These are phyloP conservation scores for Abrostola tripartita DNA, from an alignment of 2,888 invertebrate species.

Conservation along the genomic window DNA sequence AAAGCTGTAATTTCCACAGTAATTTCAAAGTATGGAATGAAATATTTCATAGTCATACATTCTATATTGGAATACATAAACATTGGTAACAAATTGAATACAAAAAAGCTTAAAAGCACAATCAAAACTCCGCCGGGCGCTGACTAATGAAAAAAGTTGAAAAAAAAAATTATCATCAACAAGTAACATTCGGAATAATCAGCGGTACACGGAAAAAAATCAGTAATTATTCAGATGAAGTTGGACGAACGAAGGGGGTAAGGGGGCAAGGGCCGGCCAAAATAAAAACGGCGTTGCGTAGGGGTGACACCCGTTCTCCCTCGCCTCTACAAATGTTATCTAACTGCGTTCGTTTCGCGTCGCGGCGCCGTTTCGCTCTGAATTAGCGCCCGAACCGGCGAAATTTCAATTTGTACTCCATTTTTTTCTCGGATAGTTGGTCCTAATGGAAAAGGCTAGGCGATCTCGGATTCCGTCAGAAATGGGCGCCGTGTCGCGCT, in stretches of 20 bases:
- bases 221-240: constrained; percentile 89
- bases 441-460: constrained; percentile 78
- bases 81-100: constrained; percentile 59
- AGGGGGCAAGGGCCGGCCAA: constrained; percentile 87
- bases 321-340: constrained; percentile 87
- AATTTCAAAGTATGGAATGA: constrained; percentile 41
- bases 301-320: constrained; percentile 83
- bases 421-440: constrained; percentile 84
- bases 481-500: constrained; percentile 40
- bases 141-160: constrained; percentile 81
- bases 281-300: constrained; percentile 89
- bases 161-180: constrained; percentile 86
- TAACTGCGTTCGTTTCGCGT: constrained; percentile 86
- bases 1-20: constrained; percentile 32
- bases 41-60: constrained; percentile 47
- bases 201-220: constrained; percentile 88
- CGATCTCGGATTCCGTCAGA: constrained; percentile 69
- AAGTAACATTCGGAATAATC: constrained; percentile 88
- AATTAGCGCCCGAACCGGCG: constrained; percentile 83
- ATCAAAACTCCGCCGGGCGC: constrained; percentile 64
- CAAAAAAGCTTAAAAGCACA: constrained; percentile 67
- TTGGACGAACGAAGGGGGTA: constrained; percentile 87
- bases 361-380: constrained; percentile 79
- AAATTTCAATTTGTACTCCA: constrained; percentile 86
- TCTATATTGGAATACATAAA: constrained; percentile 54